Percentiles rank a stretch among this genome's conserved stretches.
Conservation (phyloP, 30 jellyfish, hydroid and myxozoan species). For the Hydractinia symbiolongicarpus region DNA sequence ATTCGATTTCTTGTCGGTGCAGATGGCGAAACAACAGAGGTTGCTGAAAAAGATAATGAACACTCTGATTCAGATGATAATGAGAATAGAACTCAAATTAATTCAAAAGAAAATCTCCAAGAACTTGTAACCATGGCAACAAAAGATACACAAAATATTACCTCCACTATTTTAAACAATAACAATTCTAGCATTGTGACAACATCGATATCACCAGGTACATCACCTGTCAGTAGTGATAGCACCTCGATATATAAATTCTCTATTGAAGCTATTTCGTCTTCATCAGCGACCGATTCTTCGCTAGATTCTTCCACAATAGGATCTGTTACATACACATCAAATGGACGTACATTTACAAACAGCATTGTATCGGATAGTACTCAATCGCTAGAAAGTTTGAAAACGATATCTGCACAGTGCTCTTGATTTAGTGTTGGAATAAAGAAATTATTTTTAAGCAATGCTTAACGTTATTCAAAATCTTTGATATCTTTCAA, state of each 20-base stretch:
- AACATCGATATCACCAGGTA: neutral
- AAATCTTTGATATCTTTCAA: too few species aligned
- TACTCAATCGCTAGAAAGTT: too few species aligned
- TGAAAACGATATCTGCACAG: too few species aligned
- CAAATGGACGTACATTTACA: slow-evolving; percentile 3
- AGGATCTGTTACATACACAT: neutral
- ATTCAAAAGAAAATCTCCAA: slow-evolving; percentile 29
- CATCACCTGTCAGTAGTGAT: neutral
- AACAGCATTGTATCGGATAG: neutral
- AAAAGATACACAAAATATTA: neutral
- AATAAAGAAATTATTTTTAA: too few species aligned
- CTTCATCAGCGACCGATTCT: neutral
- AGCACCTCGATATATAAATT: neutral
- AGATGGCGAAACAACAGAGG: slow-evolving; percentile 83
- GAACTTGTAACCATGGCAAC: slow-evolving; percentile 37
- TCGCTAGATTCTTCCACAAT: neutral
- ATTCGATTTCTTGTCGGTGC: slow-evolving; percentile 90
- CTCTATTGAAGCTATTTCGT: slow-evolving; percentile 3
- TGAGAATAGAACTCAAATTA: neutral
- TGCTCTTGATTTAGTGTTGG: too few species aligned
- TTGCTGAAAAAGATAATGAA: slow-evolving; percentile 63
- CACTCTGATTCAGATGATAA: slow-evolving; percentile 25
- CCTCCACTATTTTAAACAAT: neutral
- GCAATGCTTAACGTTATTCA: too few species aligned
- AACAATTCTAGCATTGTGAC: neutral